A percentile compares a stretch with the other conserved stretches of the same genome.
Evolutionary conservation across 2,797 vertebrate genomes (phyloP).

Genomic region (Oceanodroma leucorhoa): DNA sequence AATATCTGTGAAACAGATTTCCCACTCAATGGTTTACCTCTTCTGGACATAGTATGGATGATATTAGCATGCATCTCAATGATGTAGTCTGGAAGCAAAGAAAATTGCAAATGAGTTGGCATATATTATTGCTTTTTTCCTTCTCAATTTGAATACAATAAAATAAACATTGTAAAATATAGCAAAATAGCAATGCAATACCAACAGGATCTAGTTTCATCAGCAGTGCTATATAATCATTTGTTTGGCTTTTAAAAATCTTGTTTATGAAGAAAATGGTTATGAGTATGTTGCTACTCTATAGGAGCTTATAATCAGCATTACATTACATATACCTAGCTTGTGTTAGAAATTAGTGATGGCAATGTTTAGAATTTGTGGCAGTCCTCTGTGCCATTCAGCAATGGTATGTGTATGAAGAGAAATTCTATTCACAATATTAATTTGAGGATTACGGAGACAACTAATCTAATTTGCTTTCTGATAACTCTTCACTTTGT

Average conservation of each 20-base stretch:
- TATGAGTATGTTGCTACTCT: not conserved
- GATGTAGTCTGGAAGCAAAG: conserved; percentile 10
- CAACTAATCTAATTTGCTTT: not conserved
- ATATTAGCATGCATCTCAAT: not conserved
- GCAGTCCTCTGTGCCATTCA: not conserved
- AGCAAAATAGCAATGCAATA: not conserved
- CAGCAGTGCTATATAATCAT: not conserved
- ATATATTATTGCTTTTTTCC: conserved; percentile 11
- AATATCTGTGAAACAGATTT: not conserved
- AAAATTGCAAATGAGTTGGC: conserved; percentile 33
- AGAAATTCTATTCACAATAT: not conserved
- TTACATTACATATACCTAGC: not conserved
- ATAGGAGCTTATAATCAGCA: not conserved
- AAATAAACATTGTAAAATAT: conserved; percentile 27
- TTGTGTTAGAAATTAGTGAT: not conserved
- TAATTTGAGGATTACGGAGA: not conserved
- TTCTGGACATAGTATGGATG: conserved; percentile 9
- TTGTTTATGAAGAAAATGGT: not conserved
- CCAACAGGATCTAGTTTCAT: conserved; percentile 2
- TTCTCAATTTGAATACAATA: conserved; percentile 24
- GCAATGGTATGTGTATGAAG: not conserved
- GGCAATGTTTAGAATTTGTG: not conserved
- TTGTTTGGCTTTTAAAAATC: not conserved
- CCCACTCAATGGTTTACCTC: not conserved
- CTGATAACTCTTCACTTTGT: not conserved